A percentile compares a stretch with the other conserved stretches of the same genome.
Conservation (phyloP, 1,140 invertebrate genomes). For the Aethina tumida region DNA sequence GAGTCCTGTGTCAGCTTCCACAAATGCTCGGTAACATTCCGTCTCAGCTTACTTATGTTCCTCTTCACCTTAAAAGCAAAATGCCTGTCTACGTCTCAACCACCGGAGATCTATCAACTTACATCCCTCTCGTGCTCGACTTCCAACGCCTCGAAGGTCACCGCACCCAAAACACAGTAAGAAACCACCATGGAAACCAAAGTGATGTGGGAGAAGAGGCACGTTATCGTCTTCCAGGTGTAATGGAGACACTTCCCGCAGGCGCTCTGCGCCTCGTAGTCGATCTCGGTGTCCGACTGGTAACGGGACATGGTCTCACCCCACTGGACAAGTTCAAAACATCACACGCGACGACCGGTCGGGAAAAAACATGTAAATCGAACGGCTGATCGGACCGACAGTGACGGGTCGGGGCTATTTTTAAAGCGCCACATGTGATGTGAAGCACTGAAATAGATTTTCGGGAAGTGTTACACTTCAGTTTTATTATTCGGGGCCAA, state of each 20-base stretch:
- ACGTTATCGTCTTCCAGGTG: slow-evolving; percentile 70
- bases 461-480: too few relatives aligned
- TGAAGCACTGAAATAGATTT: too few relatives aligned
- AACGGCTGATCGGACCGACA: too few relatives aligned
- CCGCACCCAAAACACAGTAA: slow-evolving; percentile 80
- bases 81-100: neutral
- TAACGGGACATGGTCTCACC: slow-evolving; percentile 30
- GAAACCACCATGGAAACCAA: slow-evolving; percentile 77
- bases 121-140: slow-evolving; percentile 64
- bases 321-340: too few relatives aligned
- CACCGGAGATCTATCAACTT: slow-evolving; percentile 23
- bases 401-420: too few relatives aligned
- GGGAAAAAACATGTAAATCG: too few relatives aligned
- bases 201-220: slow-evolving; percentile 80
- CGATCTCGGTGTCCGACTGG: slow-evolving; percentile 28
- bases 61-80: slow-evolving; percentile 56
- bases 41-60: slow-evolving; percentile 60
- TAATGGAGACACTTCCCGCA: slow-evolving; percentile 30
- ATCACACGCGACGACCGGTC: too few relatives aligned
- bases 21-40: slow-evolving; percentile 65
- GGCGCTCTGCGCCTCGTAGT: slow-evolving; percentile 24
- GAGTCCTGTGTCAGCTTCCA: slow-evolving; percentile 63
- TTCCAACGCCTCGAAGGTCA: slow-evolving; percentile 75
- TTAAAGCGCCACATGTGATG: too few relatives aligned
- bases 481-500: too few relatives aligned